Evolutionary conservation across 2,797 vertebrate genomes (phyloP).

Genomic region (Xiphophorus birchmanni): DNA sequence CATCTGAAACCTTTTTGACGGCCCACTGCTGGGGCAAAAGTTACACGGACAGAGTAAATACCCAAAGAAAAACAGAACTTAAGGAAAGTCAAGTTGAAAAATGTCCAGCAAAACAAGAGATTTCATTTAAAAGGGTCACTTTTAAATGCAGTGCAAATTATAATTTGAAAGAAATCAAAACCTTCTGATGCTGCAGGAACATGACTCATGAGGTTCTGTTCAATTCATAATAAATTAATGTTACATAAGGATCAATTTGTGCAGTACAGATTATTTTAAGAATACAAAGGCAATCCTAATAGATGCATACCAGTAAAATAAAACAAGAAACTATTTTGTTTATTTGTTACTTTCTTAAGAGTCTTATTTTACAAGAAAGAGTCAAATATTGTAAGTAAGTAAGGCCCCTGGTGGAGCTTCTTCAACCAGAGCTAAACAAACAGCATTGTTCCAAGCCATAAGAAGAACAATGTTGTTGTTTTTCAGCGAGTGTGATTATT

Average conservation of each 20-base stretch:
- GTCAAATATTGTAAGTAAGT: neutral
- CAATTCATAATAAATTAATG: neutral
- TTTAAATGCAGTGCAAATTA: neutral
- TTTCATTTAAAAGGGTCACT: neutral
- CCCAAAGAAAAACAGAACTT: constrained; percentile 44
- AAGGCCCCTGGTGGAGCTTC: neutral
- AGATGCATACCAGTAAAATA: neutral
- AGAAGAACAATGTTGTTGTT: constrained; percentile 4
- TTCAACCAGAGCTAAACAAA: neutral
- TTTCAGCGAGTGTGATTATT: constrained; percentile 2
- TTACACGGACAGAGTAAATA: constrained; percentile 33
- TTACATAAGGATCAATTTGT: neutral
- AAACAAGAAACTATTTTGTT: neutral
- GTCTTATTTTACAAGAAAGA: neutral
- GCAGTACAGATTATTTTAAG: neutral
- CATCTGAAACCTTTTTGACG: constrained; percentile 51
- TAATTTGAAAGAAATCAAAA: neutral
- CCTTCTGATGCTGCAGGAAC: neutral
- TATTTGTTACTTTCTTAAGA: neutral
- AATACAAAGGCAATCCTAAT: neutral
- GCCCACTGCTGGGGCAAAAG: constrained; percentile 31
- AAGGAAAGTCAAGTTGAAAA: constrained; percentile 24
- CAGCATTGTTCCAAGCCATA: neutral
- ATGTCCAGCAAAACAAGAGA: constrained; percentile 28
- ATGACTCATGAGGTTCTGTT: neutral